Evolutionary conservation across 1,140 invertebrate genomes (phyloP), one percentile per base, ranked within the genome.

Genomic region (Cyclina sinensis): DNA sequence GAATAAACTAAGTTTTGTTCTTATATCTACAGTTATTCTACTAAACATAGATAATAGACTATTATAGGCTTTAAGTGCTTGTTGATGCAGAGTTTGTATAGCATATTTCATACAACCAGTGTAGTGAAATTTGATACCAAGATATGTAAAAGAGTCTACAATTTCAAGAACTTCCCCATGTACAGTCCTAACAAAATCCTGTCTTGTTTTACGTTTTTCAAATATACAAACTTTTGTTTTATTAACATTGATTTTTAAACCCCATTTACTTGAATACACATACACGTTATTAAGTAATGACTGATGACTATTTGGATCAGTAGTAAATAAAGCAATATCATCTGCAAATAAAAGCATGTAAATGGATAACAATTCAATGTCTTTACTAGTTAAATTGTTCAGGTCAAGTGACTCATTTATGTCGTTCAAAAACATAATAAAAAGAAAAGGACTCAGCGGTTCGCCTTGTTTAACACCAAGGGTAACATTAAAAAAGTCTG

Each of bases 111-210:
- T 79, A 21, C 21, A 46, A 27, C 48, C 27, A 24, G 39, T 54
- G 27, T 54, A 27, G 18, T 18, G 21, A 48, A 79, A 7, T 21
- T 54, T 54, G 21, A 43, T 27, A 59, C n/a, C 76, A 43, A 81
- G 32, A 81, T 88, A 70, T 51, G 37, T 65, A 81, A 80, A 88
- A 2, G 24, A 14, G 18, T 65, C 62, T 5, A 65, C 78, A 65
- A 7, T 39, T 68, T 86, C 74, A 35, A 78, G 73, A 65, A 62
- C 48, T 62, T 87, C 85, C 12, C 59, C 24, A 21, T 51, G 27
- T 39, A 65, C 30, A 65, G 24, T 30, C 62, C 62, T 9, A 21
- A 12, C 30, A 30, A 30, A 30, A 35, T 35, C 30, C 4, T 65
- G 24, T 35, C 24, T 35, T 7, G 16, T 57, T 57, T 57, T 57